Conservation (phyloP, 2,113 vertebrate species). For the Proterorhinus semilunaris region DNA sequence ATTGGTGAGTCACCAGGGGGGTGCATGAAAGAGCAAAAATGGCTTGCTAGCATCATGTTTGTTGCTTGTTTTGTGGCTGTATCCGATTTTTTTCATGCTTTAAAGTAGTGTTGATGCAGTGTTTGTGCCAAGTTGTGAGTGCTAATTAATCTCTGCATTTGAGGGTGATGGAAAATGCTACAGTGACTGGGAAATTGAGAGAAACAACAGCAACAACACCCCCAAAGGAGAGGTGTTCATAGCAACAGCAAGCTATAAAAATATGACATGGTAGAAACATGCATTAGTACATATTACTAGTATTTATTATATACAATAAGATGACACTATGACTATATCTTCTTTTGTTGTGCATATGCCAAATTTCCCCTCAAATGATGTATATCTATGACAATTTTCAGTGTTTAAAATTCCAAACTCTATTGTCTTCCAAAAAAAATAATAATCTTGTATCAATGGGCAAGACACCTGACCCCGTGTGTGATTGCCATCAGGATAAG, state of each 20-base stretch:
- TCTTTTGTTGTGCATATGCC: too few relatives aligned
- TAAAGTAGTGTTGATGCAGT: not conserved
- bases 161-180: constrained; percentile 63
- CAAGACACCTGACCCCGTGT: too few relatives aligned
- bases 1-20: not conserved
- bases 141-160: constrained; percentile 64
- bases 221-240: constrained; percentile 58
- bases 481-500: too few relatives aligned
- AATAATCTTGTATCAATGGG: too few relatives aligned
- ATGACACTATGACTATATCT: too few relatives aligned
- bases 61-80: not conserved
- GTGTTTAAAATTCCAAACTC: too few relatives aligned
- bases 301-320: too few relatives aligned
- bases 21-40: not conserved
- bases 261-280: constrained; percentile 16
- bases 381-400: too few relatives aligned
- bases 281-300: not conserved
- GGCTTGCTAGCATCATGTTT: constrained; percentile 2
- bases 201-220: constrained; percentile 39
- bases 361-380: too few relatives aligned
- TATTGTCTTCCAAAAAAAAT: too few relatives aligned
- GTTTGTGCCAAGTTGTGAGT: constrained; percentile 34
- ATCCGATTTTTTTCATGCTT: constrained; percentile 16
- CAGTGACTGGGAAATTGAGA: constrained; percentile 22
- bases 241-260: constrained; percentile 37